These are phyloP conservation scores for Thecophora atra DNA, from an alignment of 2,888 invertebrate genomes.

Conservation along the genomic window DNA sequence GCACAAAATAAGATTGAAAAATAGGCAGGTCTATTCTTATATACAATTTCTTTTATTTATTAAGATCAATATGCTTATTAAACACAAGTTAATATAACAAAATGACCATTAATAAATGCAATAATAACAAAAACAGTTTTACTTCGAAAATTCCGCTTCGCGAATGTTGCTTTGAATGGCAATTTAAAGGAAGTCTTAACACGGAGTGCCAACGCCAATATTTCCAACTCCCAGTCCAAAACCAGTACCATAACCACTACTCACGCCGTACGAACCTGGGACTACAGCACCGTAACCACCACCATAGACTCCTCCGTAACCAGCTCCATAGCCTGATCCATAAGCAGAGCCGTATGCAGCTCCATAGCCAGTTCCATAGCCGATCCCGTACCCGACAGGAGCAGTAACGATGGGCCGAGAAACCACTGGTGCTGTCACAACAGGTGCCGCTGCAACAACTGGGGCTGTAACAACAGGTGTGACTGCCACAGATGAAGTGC, in stretches of 20 bases:
- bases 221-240: slow-evolving; percentile 37
- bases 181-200: no score
- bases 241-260: slow-evolving; percentile 40
- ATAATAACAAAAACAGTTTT: background rate
- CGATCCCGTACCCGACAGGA: background rate
- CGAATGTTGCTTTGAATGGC: no score
- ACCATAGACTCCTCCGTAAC: slow-evolving; percentile 25
- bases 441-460: background rate
- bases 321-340: slow-evolving; percentile 15
- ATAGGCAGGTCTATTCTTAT: no score
- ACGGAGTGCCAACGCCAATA: background rate
- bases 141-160: background rate
- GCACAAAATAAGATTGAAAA: no score
- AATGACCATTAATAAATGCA: background rate
- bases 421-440: slow-evolving; percentile 2
- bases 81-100: background rate
- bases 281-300: background rate
- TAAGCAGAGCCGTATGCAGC: slow-evolving; percentile 27
- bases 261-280: slow-evolving; percentile 13
- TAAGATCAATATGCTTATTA: no score
- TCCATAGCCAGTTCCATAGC: slow-evolving; percentile 23
- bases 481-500: slow-evolving; percentile 19
- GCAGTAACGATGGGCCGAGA: background rate
- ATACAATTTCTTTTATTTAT: no score
- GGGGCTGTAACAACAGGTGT: slow-evolving; percentile 14